These are phyloP conservation scores for Archivesica marissinica DNA, from an alignment of 1,140 invertebrate genomes.

Conservation along the genomic window DNA sequence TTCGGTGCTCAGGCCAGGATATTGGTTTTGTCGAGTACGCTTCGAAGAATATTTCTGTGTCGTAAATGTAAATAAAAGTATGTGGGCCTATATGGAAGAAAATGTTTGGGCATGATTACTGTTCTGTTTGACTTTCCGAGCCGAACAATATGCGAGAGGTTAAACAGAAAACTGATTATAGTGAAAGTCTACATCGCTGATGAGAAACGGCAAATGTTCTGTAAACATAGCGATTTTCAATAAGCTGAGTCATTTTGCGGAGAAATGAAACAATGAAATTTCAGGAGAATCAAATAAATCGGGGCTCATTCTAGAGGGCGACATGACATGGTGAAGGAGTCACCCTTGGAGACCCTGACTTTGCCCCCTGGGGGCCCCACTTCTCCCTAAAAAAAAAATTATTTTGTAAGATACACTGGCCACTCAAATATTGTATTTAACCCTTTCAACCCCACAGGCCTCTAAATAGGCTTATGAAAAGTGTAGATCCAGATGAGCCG, in stretches of 20 bases:
- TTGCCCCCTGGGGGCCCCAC: too few species aligned
- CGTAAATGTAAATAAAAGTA: slow-evolving; percentile 40
- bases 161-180: background rate
- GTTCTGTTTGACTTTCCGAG: background rate
- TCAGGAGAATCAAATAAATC: too few species aligned
- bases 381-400: too few species aligned
- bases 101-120: background rate
- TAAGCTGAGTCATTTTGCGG: slow-evolving; percentile 6
- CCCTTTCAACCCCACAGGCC: too few species aligned
- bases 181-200: slow-evolving; percentile 9
- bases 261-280: slow-evolving; percentile 7
- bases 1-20: background rate
- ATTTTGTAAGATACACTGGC: too few species aligned
- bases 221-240: slow-evolving; percentile 23
- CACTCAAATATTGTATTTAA: too few species aligned
- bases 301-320: too few species aligned
- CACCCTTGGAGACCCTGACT: too few species aligned
- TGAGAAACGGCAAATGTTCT: background rate
- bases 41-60: slow-evolving; percentile 21
- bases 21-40: slow-evolving; percentile 32
- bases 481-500: too few species aligned
- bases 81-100: slow-evolving; percentile 2
- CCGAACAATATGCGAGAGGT: slow-evolving; percentile 12
- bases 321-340: too few species aligned
- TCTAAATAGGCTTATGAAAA: too few species aligned